Percentiles rank a stretch among this genome's conserved stretches.
These are phyloP conservation scores for Periophthalmus modestus DNA, from an alignment of 2,113 vertebrate genomes.

Conservation along the genomic window DNA sequence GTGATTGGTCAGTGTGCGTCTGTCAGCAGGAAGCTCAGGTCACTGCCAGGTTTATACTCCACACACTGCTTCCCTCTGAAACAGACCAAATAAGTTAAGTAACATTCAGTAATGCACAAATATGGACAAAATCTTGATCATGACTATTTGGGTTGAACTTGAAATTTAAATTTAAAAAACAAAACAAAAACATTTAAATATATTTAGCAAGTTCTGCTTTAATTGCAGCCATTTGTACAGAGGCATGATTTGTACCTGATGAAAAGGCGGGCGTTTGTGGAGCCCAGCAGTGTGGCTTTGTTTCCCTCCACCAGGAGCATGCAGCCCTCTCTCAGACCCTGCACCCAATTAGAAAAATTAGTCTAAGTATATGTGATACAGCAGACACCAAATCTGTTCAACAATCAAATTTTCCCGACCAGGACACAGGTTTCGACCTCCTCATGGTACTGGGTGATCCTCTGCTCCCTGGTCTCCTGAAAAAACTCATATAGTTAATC, in stretches of 20 bases:
- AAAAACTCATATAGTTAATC: background rate
- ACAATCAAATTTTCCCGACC: conserved; percentile 60
- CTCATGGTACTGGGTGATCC: conserved; percentile 85
- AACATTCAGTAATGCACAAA: no score
- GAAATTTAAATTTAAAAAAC: no score
- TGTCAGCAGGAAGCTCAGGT: conserved; percentile 84
- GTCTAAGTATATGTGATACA: background rate
- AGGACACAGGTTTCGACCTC: conserved; percentile 81
- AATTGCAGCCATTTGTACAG: no score
- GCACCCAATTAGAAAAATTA: background rate
- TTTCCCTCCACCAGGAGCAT: conserved; percentile 86
- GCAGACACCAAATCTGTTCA: background rate
- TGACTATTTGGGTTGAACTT: no score
- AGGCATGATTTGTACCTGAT: conserved; percentile 68
- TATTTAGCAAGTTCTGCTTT: no score
- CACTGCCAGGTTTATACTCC: conserved; percentile 81
- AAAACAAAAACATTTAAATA: no score
- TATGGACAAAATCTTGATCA: no score
- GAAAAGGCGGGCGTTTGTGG: conserved; percentile 82
- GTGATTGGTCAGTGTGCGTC: conserved; percentile 40
- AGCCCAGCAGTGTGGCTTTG: conserved; percentile 81
- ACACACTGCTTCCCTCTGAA: conserved; percentile 76
- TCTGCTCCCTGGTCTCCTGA: conserved; percentile 87
- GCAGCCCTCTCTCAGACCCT: conserved; percentile 86
- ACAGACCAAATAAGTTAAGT: conserved; percentile 5